Evolutionary conservation across 2,888 invertebrate species (phyloP), one percentile per base, ranked within the genome.

Genomic region (Argyresthia albistria): DNA sequence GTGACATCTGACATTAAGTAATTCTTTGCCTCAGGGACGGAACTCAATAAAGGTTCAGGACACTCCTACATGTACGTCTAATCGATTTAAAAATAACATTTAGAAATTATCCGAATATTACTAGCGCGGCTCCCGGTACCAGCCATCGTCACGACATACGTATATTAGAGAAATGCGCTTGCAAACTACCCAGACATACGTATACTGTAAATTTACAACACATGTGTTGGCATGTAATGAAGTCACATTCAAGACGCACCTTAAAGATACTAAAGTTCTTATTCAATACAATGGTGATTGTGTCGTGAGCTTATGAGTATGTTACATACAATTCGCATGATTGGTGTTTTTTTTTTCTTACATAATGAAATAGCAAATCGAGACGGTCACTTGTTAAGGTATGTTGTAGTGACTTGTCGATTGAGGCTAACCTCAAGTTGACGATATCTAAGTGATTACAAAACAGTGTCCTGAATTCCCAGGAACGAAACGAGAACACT

Each of bases 101-200:
- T 25, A 25, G 25, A 25, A 25, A 25, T 4, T 6, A 25, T 25
- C 25, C 25, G 6, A 25, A 25, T 25, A 2, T 2, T 25, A 25
- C 25, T 25, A 39, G 39, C 61, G 61, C 75, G 78, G 73, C 67
- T 83, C 83, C 80, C 77, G 84, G 86, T 82, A 83, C 82, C 71
- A 76, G 80, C 79, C 61, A 68, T 80, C 78, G 77, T 73, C 63
- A 68, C 71, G 65, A 75, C 66, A 73, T 76, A 81, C 75, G 74
- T 83, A 81, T 78, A 76, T 76, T 79, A 80, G 80, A 80, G 80
- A 86, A 84, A 82, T 83, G 80, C 80, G 76, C 75, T 78, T 75
- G 75, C 74, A 80, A 80, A 78, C 78, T 50, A 67, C 69, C 63
- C 80, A 80, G 68, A 64, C 82, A 80, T 71, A 78, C 82, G 64